These are phyloP conservation scores for Phorcus lineatus DNA, from an alignment of 2,888 invertebrate genomes.

Conservation along the genomic window DNA sequence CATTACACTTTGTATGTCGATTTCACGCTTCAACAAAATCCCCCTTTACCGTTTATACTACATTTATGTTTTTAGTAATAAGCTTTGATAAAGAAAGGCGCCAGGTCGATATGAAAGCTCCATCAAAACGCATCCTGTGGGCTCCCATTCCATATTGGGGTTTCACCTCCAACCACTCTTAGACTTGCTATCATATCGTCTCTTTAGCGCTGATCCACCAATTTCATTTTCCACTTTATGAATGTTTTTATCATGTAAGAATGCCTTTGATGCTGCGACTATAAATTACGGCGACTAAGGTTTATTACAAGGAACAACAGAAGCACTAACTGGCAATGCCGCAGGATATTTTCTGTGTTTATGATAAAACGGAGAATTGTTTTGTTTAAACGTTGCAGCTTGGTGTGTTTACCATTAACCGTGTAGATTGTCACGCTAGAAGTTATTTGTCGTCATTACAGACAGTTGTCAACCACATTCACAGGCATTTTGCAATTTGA, in stretches of 20 bases:
- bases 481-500: no score
- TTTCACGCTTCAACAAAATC: slow-evolving; percentile 15
- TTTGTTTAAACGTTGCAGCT: background rate
- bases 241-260: background rate
- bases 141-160: background rate
- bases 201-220: background rate
- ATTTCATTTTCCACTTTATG: slow-evolving; percentile 23
- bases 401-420: no score
- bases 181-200: background rate
- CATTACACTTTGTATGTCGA: slow-evolving; percentile 23
- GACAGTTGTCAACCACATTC: no score
- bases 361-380: slow-evolving; percentile 13
- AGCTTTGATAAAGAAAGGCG: background rate
- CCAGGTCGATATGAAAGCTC: background rate
- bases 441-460: no score
- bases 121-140: background rate
- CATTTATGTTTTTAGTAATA: slow-evolving; percentile 17
- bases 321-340: background rate
- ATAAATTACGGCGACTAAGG: background rate
- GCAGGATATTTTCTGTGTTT: slow-evolving; percentile 4
- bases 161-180: no score
- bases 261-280: background rate
- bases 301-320: background rate
- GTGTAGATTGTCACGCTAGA: background rate
- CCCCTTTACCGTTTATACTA: slow-evolving; percentile 7